Evolutionary conservation across 2,888 invertebrate species (phyloP).

Genomic region (Caenorhabditis sinica): DNA sequence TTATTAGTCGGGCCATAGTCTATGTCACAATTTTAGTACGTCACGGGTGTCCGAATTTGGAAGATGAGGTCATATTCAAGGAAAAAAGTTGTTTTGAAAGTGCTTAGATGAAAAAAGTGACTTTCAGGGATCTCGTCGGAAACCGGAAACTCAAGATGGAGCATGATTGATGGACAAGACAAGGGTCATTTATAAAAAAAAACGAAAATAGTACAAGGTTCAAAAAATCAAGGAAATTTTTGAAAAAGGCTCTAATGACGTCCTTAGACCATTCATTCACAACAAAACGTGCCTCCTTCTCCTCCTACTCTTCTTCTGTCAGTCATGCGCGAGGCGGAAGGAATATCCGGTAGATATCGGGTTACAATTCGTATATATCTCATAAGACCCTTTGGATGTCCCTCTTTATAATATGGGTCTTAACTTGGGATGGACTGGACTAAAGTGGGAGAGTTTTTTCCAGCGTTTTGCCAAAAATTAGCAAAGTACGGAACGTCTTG

Average conservation of each 20-base stretch:
- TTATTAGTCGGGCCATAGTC: no score
- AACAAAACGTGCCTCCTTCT: background rate
- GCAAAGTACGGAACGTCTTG: no score
- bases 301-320: background rate
- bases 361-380: conserved; percentile 23
- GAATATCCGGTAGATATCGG: conserved; percentile 30
- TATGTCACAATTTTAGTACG: no score
- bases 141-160: no score
- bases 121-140: no score
- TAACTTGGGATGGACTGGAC: background rate
- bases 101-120: no score
- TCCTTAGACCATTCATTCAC: background rate
- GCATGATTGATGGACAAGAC: background rate
- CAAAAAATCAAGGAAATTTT: background rate
- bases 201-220: background rate
- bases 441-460: background rate
- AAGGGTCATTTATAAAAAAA: background rate
- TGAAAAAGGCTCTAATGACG: background rate
- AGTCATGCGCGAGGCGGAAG: conserved; percentile 21
- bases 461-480: no score
- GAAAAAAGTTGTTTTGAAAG: no score
- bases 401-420: background rate
- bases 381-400: background rate
- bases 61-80: no score
- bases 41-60: no score